phyloP scores from a whole-genome alignment of 2,113 vertebrate genomes.

The Abramis brama region DNA sequence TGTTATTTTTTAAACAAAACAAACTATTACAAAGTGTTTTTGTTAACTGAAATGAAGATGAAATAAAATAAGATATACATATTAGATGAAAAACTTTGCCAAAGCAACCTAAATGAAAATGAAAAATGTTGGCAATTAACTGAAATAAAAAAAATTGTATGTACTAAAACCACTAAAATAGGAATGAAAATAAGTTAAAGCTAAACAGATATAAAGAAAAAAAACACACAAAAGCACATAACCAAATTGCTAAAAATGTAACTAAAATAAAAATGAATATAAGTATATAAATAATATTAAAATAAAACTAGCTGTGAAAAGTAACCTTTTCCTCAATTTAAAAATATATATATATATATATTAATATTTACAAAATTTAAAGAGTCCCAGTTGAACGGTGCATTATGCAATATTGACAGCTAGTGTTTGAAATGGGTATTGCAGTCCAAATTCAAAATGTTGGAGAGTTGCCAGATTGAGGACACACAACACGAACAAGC shows the following conservation, averaged over 20 bases:
- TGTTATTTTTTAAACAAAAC: too few relatives aligned
- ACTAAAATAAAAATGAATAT: background rate
- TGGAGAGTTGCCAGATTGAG: too few relatives aligned
- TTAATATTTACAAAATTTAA: background rate
- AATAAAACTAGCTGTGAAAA: background rate
- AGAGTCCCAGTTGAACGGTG: background rate
- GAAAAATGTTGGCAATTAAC: too few relatives aligned
- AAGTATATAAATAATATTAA: background rate
- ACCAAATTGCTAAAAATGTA: background rate
- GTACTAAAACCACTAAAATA: background rate
- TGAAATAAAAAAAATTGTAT: background rate
- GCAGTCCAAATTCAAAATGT: too few relatives aligned
- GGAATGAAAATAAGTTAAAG: background rate
- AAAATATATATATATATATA: background rate
- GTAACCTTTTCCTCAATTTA: background rate
- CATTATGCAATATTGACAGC: too few relatives aligned
- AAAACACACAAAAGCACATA: background rate
- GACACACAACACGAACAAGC: too few relatives aligned
- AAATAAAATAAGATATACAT: too few relatives aligned
- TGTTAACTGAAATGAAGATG: too few relatives aligned
- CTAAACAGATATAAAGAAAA: background rate
- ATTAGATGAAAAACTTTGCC: too few relatives aligned
- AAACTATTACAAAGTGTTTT: too few relatives aligned
- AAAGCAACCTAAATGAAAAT: too few relatives aligned
- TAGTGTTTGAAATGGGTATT: too few relatives aligned